Base-by-base conservation (phyloP, 1,140 invertebrate genomes). In the Lucilia sericata region DNA sequence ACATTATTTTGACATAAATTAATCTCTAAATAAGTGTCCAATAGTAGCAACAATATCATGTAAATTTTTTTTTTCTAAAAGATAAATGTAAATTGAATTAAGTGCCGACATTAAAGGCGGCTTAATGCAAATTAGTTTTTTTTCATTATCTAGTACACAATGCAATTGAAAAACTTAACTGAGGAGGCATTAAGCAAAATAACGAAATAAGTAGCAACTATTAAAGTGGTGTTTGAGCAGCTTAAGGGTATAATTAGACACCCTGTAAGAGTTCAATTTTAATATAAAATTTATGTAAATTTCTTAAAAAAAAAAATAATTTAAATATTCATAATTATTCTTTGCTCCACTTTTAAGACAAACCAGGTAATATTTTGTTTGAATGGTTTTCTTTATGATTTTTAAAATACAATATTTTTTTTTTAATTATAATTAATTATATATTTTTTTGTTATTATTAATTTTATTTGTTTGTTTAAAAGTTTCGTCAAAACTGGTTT, bases 401-500 rank as follows among this genome's bases (percentile, higher is more conserved):
- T 30, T 30, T 55, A 12, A 17, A 55, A 55, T 55, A 55, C 51
- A 13, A 55, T 55, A 55, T 17, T 10, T 55, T 55, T 55, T 55
- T 55, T 13, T 55, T 55, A 55, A 55, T 55, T 55, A 55, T 55
- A 55, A 55, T 55, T 55, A 17, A 55, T 49, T 55, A 5, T 55
- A 12, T 17, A 55, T 55, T 7, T 55, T 55, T 55, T 12, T 12
- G 13, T 12, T 14, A 30, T 30, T 30, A 30, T 30, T 30, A 30
- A 30, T 30, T 42, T 42, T n/a, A n/a, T n/a, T 42, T 42, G 42
- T 42, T 42, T 42, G 10, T 42, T 7, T 42, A 8, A 42, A 42
- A 3, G 42, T 42, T 42, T 8, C 42, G 42, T 42, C 7, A 42
- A 75, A 75, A 75, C 74, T 75, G 74, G 74, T 75, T 75, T 75